Evolutionary conservation across 1,140 invertebrate species (phyloP).

Genomic region (Zaprionus taronus): DNA sequence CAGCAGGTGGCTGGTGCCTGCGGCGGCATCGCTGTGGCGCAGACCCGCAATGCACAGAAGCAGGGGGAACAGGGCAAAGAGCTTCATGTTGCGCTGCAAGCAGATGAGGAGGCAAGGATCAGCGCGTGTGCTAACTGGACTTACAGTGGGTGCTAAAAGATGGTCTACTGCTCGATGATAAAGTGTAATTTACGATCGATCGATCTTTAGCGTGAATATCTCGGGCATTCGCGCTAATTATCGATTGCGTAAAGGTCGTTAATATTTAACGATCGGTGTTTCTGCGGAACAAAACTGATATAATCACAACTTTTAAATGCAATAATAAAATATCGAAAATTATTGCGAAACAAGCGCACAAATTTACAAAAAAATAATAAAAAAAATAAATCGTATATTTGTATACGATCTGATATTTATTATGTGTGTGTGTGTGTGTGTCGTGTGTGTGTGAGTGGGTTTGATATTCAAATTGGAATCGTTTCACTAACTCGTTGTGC

Average conservation of each 20-base stretch:
- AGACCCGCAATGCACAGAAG: slow-evolving; percentile 77
- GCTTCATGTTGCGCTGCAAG: slow-evolving; percentile 68
- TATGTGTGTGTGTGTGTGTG: background rate
- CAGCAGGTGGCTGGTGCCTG: slow-evolving; percentile 86
- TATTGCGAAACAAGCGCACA: slow-evolving; percentile 3
- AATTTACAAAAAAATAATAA: slow-evolving; percentile 35
- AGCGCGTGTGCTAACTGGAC: slow-evolving; percentile 20
- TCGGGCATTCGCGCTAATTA: background rate
- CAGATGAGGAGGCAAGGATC: background rate
- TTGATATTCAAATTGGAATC: slow-evolving; percentile 23
- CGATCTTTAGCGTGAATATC: background rate
- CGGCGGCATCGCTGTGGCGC: slow-evolving; percentile 58
- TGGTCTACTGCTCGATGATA: background rate
- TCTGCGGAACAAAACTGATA: background rate
- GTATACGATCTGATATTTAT: background rate
- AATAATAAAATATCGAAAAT: slow-evolving; percentile 5
- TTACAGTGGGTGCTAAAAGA: slow-evolving; percentile 1
- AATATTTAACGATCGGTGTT: slow-evolving; percentile 5
- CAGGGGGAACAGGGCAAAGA: slow-evolving; percentile 69
- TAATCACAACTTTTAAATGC: slow-evolving; percentile 3
- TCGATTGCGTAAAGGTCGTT: slow-evolving; percentile 4
- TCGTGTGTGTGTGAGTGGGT: background rate
- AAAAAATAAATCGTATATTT: slow-evolving; percentile 15
- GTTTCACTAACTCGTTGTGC: slow-evolving; percentile 68
- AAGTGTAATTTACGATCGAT: background rate